A percentile compares a stretch with the other conserved stretches of the same genome.
Conservation (phyloP, 1,140 invertebrate genomes). For the Sogatella furcifera region DNA sequence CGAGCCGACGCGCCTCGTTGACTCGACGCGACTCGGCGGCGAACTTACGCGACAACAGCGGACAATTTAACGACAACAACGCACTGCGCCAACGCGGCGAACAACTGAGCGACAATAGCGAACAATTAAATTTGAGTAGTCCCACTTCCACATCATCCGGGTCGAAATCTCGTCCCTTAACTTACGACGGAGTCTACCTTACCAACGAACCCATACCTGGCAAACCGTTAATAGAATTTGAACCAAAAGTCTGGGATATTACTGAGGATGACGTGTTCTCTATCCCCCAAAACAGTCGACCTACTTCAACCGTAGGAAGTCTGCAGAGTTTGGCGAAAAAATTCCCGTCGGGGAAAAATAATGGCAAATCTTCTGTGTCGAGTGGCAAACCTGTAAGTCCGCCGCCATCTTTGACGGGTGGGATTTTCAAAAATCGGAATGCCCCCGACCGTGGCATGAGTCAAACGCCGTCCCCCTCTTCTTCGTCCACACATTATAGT, state of each 20-base stretch:
- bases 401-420: neutral
- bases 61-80: neutral
- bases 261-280: constrained; percentile 45
- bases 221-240: constrained; percentile 51
- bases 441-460: neutral
- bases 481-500: too few relatives aligned
- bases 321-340: neutral
- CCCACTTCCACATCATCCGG: constrained; percentile 3
- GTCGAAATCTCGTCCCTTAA: constrained; percentile 4
- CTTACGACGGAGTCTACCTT: constrained; percentile 66
- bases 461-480: neutral
- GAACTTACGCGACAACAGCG: neutral
- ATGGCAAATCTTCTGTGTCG: too few relatives aligned
- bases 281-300: constrained; percentile 4
- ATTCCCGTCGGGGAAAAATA: neutral
- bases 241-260: constrained; percentile 66
- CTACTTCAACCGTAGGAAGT: neutral
- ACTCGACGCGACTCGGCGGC: neutral
- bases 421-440: neutral
- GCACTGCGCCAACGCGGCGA: neutral
- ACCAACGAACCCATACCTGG: constrained; percentile 70
- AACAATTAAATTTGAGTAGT: neutral
- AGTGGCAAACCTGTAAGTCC: neutral
- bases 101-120: neutral
- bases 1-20: neutral